These are phyloP conservation scores for Poecilus cupreus DNA, from an alignment of 2,888 invertebrate genomes.

Conservation along the genomic window DNA sequence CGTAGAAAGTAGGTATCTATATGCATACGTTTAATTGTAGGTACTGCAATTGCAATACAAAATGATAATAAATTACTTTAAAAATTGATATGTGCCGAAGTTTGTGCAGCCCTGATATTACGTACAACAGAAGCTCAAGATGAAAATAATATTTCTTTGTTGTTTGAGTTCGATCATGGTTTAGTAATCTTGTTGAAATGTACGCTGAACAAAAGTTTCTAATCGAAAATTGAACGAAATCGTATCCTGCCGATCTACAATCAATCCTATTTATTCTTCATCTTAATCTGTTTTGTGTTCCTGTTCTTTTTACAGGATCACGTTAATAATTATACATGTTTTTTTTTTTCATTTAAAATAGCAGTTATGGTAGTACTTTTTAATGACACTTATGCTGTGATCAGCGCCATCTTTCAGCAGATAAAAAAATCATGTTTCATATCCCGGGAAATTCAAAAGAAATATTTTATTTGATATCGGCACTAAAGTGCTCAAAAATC, in stretches of 20 bases:
- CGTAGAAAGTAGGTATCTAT: neutral
- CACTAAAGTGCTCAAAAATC: too few relatives aligned
- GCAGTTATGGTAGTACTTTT: too few relatives aligned
- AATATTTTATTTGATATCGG: too few relatives aligned
- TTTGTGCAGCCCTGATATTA: conserved; percentile 31
- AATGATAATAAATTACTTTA: neutral
- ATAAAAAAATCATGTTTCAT: too few relatives aligned
- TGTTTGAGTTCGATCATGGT: conserved; percentile 44
- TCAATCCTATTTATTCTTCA: neutral
- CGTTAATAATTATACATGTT: neutral
- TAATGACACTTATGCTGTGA: too few relatives aligned
- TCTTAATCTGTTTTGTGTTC: neutral
- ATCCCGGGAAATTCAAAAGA: too few relatives aligned
- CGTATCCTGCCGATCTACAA: neutral
- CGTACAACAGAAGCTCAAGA: conserved; percentile 49
- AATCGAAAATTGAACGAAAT: conserved; percentile 24
- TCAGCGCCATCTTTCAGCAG: too few relatives aligned
- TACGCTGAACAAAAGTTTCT: conserved; percentile 39
- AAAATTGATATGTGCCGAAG: neutral
- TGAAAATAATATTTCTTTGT: conserved; percentile 53
- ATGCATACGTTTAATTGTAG: neutral
- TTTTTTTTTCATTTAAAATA: too few relatives aligned
- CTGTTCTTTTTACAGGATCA: neutral
- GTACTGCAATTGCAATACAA: neutral
- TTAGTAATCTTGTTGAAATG: conserved; percentile 44